Conservation (phyloP, 2,113 vertebrate species). For the Potamarius usumacintae region DNA sequence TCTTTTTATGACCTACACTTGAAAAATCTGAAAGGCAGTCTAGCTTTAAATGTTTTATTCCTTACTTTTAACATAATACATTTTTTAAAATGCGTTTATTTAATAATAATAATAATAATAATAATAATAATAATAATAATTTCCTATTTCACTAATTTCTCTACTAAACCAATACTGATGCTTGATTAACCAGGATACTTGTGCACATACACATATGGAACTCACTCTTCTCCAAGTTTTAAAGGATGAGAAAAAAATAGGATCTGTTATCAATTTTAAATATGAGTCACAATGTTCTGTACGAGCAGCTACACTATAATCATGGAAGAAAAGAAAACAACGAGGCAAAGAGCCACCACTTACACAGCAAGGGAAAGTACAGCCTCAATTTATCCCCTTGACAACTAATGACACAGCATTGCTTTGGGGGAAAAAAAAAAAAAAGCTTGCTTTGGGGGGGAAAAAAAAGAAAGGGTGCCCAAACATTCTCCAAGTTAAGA, state of each 20-base stretch:
- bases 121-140: too few relatives aligned
- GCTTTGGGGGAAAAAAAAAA: constrained; percentile 16
- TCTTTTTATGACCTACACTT: too few relatives aligned
- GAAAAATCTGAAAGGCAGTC: too few relatives aligned
- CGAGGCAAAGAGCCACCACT: constrained; percentile 29
- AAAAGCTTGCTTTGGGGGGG: constrained; percentile 15
- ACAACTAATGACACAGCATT: constrained; percentile 51
- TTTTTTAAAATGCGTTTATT: not conserved
- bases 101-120: too few relatives aligned
- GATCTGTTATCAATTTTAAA: not conserved
- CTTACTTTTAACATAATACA: not conserved
- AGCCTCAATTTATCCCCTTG: constrained; percentile 45
- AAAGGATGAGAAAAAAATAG: not conserved
- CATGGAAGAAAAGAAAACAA: constrained; percentile 9
- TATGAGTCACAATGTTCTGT: not conserved
- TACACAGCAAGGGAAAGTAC: constrained; percentile 30
- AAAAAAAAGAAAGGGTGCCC: constrained; percentile 27
- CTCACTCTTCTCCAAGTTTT: not conserved
- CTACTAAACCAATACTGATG: not conserved
- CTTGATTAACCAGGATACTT: not conserved
- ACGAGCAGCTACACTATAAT: constrained; percentile 3
- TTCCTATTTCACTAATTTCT: not conserved
- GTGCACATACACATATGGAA: not conserved
- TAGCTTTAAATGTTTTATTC: not conserved
- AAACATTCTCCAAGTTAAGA: constrained; percentile 51